These are phyloP conservation scores for Scaptomyza flava DNA, from an alignment of 2,888 invertebrate species.

Conservation along the genomic window DNA sequence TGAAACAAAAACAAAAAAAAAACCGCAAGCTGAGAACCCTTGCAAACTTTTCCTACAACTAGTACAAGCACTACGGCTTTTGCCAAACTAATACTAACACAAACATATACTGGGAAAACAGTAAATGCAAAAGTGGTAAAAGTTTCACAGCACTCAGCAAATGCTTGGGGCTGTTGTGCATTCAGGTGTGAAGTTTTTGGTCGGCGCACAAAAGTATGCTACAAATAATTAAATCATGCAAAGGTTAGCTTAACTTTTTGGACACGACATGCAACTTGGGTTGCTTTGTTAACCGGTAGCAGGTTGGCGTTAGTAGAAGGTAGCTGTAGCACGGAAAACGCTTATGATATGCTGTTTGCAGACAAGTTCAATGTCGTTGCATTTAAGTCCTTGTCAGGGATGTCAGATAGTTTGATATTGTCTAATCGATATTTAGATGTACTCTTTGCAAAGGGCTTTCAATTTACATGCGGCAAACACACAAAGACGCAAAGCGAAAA, in stretches of 20 bases:
- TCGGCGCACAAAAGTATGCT: constrained; percentile 72
- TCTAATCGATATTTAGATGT: constrained; percentile 76
- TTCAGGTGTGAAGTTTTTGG: constrained; percentile 75
- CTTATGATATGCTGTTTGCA: constrained; percentile 4
- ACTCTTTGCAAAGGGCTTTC: constrained; percentile 20
- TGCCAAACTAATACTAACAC: constrained; percentile 16
- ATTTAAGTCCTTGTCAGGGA: constrained; percentile 60
- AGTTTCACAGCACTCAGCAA: constrained; percentile 62
- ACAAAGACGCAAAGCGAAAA: constrained; percentile 4
- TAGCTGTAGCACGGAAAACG: background rate
- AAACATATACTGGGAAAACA: constrained; percentile 16
- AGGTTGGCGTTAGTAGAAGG: background rate
- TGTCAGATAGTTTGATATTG: constrained; percentile 68
- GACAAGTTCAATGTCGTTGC: constrained; percentile 71
- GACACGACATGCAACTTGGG: constrained; percentile 39
- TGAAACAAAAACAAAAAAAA: constrained; percentile 16
- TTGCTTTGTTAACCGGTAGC: background rate
- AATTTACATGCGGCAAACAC: constrained; percentile 41
- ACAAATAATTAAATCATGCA: constrained; percentile 78
- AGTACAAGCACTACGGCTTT: constrained; percentile 18
- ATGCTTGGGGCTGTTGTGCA: constrained; percentile 51
- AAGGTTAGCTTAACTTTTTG: constrained; percentile 63
- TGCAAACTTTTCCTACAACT: constrained; percentile 47
- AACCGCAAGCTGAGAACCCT: constrained; percentile 51
- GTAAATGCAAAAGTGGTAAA: constrained; percentile 64